Percentiles rank a stretch among this genome's conserved stretches.
phyloP scores from a whole-genome alignment of 1,140 invertebrate genomes.

The Orius insidiosus region DNA sequence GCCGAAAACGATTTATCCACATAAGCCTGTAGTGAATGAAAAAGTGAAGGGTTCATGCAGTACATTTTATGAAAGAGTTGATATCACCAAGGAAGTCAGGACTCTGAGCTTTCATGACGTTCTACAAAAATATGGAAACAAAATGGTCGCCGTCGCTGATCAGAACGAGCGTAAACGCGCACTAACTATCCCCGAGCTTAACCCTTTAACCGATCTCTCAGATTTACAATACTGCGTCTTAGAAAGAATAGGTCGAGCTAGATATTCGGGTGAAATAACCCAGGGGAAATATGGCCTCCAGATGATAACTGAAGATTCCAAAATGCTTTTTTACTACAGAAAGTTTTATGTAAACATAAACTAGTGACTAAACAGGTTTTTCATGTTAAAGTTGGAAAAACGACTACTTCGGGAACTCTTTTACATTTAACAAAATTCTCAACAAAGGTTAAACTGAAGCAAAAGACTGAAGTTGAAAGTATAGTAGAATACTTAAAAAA shows the following conservation, averaged over 20 bases:
- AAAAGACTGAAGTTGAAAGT: conserved; percentile 32
- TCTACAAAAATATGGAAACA: conserved; percentile 30
- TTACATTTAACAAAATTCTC: conserved; percentile 44
- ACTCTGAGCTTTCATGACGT: conserved; percentile 27
- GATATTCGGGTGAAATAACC: conserved; percentile 51
- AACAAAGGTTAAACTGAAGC: conserved; percentile 35
- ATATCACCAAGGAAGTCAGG: conserved; percentile 28
- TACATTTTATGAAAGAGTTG: conserved; percentile 33
- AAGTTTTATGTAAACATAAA: conserved; percentile 38
- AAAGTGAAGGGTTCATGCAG: conserved; percentile 49
- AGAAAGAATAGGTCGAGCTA: conserved; percentile 55
- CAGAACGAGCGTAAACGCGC: conserved; percentile 40
- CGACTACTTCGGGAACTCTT: conserved; percentile 26
- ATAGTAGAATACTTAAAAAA: conserved; percentile 36
- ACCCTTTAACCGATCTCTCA: conserved; percentile 35
- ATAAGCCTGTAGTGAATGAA: conserved; percentile 34
- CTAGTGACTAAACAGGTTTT: conserved; percentile 44
- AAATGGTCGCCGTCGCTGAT: conserved; percentile 52
- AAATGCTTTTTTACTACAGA: conserved; percentile 46
- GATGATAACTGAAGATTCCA: conserved; percentile 36
- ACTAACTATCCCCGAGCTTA: conserved; percentile 32
- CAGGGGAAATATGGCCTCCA: conserved; percentile 40
- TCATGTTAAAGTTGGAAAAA: conserved; percentile 8
- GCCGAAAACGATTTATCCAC: conserved; percentile 43
- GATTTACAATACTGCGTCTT: conserved; percentile 49